Percentiles rank a stretch among this genome's conserved stretches.
Conservation (phyloP, 2,888 invertebrate genomes). For the Acanthopleura granulata region DNA sequence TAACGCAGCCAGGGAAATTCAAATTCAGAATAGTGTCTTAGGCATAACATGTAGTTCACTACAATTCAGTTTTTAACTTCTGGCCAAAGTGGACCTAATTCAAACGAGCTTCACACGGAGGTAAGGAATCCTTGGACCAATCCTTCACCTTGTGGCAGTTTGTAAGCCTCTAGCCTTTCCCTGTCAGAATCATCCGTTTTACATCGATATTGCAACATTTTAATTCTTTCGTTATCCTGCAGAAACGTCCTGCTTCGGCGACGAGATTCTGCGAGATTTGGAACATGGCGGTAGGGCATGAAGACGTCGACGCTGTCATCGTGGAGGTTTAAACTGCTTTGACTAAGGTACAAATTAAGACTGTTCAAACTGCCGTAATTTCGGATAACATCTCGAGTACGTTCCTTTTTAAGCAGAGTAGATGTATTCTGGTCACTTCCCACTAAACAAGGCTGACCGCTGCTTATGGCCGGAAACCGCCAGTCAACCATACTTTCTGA, state of each 20-base stretch:
- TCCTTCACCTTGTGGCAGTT: background rate
- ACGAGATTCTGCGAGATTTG: slow-evolving; percentile 5
- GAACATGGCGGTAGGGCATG: slow-evolving; percentile 1
- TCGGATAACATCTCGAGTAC: background rate
- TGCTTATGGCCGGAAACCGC: background rate
- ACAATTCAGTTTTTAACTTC: too few species aligned
- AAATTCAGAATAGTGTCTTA: too few species aligned
- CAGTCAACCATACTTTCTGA: background rate
- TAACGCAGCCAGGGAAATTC: too few species aligned
- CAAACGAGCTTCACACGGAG: too few species aligned
- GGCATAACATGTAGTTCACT: too few species aligned
- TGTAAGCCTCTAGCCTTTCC: background rate
- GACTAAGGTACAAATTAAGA: background rate
- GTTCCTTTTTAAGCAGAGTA: too few species aligned
- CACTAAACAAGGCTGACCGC: too few species aligned
- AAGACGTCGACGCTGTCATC: background rate
- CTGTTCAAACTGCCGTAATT: background rate
- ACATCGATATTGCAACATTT: background rate
- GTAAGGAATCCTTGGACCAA: background rate
- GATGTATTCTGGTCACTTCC: too few species aligned
- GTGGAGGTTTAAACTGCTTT: background rate
- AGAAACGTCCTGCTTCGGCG: background rate
- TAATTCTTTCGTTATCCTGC: background rate
- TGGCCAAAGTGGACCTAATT: too few species aligned
- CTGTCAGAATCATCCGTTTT: background rate